Evolutionary conservation across 2,888 invertebrate species (phyloP).

Genomic region (Agrotis exclamationis): DNA sequence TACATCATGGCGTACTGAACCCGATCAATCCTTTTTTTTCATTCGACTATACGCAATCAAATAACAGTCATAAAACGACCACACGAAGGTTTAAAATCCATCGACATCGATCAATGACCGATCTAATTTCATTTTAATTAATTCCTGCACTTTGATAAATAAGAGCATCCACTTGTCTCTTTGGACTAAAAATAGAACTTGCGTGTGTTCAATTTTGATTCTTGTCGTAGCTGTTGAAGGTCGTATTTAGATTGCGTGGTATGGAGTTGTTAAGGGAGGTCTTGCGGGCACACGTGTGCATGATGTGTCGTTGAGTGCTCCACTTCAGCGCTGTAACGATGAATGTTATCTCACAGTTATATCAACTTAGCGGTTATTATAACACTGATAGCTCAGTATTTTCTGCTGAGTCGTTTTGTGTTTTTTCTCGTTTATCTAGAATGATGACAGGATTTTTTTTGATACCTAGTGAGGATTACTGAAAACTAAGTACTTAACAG

Average conservation of each 20-base stretch:
- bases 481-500: too few relatives aligned
- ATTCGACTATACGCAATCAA: slow-evolving; percentile 36
- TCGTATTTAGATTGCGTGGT: slow-evolving; percentile 46
- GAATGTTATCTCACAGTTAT: slow-evolving; percentile 19
- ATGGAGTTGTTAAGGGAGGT: slow-evolving; percentile 57
- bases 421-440: too few relatives aligned
- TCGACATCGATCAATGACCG: slow-evolving; percentile 7
- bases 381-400: neutral
- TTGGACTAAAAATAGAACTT: slow-evolving; percentile 61
- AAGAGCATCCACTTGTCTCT: slow-evolving; percentile 73
- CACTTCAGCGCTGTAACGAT: slow-evolving; percentile 42
- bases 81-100: slow-evolving; percentile 27
- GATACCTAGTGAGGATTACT: too few relatives aligned
- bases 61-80: slow-evolving; percentile 11
- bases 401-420: too few relatives aligned
- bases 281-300: slow-evolving; percentile 53
- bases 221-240: slow-evolving; percentile 45
- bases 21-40: slow-evolving; percentile 54
- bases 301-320: slow-evolving; percentile 54
- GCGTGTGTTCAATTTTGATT: slow-evolving; percentile 40
- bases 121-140: slow-evolving; percentile 75
- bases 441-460: too few relatives aligned
- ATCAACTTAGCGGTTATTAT: slow-evolving; percentile 5
- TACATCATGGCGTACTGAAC: slow-evolving; percentile 53
- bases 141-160: slow-evolving; percentile 70